Conservation (phyloP, 2,888 invertebrate genomes). For the Octodonta nipae region DNA sequence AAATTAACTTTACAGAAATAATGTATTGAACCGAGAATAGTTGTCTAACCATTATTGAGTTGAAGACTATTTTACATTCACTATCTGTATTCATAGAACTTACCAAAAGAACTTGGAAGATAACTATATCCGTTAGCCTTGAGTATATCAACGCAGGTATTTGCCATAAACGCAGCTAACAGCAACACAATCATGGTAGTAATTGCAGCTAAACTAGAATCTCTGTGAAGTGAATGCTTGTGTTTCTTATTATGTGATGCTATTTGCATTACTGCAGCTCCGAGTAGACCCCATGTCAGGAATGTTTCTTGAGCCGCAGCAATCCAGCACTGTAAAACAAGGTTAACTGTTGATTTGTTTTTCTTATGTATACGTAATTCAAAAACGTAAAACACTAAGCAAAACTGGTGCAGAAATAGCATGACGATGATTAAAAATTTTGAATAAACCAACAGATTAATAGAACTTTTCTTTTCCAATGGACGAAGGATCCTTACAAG, state of each 20-base stretch:
- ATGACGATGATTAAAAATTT: neutral
- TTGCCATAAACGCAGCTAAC: slow-evolving; percentile 65
- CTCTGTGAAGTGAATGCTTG: slow-evolving; percentile 48
- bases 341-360: no score
- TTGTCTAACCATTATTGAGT: no score
- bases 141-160: slow-evolving; percentile 68
- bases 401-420: no score
- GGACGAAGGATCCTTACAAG: no score
- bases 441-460: neutral
- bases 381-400: no score
- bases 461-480: no score
- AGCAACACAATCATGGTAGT: slow-evolving; percentile 63
- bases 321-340: slow-evolving; percentile 66
- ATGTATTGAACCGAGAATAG: no score
- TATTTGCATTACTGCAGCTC: slow-evolving; percentile 68
- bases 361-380: no score
- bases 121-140: slow-evolving; percentile 61
- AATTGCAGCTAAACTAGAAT: slow-evolving; percentile 53
- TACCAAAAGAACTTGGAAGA: slow-evolving; percentile 75
- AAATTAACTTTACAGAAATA: no score
- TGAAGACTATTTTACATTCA: neutral
- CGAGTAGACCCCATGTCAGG: slow-evolving; percentile 75
- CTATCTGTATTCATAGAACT: slow-evolving; percentile 25
- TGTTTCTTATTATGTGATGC: slow-evolving; percentile 61
- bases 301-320: slow-evolving; percentile 82